Evolutionary conservation across 1,140 invertebrate species (phyloP).

Genomic region (Drosophila pruinosa): DNA sequence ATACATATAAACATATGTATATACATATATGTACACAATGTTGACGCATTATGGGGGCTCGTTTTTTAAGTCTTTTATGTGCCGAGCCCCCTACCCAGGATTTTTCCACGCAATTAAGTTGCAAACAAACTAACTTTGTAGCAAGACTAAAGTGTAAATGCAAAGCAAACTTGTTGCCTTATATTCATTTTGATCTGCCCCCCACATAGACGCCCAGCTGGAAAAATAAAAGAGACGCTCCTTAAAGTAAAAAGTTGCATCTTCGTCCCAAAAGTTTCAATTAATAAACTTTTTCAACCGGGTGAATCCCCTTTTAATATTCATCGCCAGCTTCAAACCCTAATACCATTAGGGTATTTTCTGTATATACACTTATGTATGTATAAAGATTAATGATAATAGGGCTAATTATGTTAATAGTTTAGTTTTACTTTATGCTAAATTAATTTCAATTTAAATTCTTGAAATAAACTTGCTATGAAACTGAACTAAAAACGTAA

Average conservation of each 20-base stretch:
- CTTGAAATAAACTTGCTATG: no score
- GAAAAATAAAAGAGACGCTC: conserved; percentile 39
- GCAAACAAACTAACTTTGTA: conserved; percentile 67
- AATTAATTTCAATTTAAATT: neutral
- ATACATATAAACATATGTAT: neutral
- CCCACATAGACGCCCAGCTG: neutral
- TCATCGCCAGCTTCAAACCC: neutral
- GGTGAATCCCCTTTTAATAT: neutral
- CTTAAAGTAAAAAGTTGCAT: conserved; percentile 37
- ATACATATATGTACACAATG: conserved; percentile 2
- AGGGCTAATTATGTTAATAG: neutral
- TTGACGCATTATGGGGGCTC: conserved; percentile 21
- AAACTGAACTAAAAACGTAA: no score
- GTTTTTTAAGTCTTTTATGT: conserved; percentile 38
- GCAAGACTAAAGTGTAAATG: conserved; percentile 58
- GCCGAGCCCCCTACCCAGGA: conserved; percentile 1
- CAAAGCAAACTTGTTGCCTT: conserved; percentile 69
- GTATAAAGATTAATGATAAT: neutral
- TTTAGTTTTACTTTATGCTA: no score
- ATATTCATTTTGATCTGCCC: neutral
- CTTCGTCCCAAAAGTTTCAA: conserved; percentile 35
- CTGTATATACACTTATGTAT: neutral
- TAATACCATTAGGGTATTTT: conserved; percentile 9
- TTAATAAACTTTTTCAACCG: conserved; percentile 32
- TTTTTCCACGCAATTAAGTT: conserved; percentile 67